Evolutionary conservation across 2,797 vertebrate species (phyloP).

Genomic region (Amblyopsis hoosieri): DNA sequence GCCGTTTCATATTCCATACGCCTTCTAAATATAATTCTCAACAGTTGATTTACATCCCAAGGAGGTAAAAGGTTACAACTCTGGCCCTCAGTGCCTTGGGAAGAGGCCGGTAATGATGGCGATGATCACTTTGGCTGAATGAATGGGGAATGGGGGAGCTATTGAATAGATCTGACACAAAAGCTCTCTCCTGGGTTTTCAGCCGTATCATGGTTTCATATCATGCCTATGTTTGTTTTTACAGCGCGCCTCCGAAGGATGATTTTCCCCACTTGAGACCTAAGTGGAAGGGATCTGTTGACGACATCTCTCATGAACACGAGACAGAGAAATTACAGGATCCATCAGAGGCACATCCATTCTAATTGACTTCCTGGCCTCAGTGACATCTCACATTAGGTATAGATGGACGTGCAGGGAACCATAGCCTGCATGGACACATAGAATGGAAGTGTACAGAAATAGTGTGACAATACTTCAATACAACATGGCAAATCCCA

Average conservation of each 20-base stretch:
- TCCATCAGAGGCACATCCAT: conserved; percentile 68
- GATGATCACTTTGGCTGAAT: conserved; percentile 9
- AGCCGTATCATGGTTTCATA: conserved; percentile 60
- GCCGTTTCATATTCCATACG: conserved; percentile 53
- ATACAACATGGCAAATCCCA: no score
- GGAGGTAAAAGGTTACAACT: conserved; percentile 69
- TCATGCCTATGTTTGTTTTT: conserved; percentile 70
- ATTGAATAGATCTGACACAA: conserved; percentile 59
- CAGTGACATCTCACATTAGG: conserved; percentile 62
- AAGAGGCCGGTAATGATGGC: conserved; percentile 25
- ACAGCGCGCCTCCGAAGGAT: conserved; percentile 55
- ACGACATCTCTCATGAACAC: conserved; percentile 53
- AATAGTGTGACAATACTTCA: no score
- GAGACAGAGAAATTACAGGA: conserved; percentile 68
- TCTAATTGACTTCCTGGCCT: conserved; percentile 79
- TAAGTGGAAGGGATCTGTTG: conserved; percentile 42
- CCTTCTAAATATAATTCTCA: conserved; percentile 66
- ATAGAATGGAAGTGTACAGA: no score
- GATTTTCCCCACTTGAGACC: conserved; percentile 53
- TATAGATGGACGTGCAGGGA: conserved; percentile 60
- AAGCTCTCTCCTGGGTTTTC: conserved; percentile 50
- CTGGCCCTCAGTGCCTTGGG: conserved; percentile 55
- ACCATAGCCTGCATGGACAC: conserved; percentile 21
- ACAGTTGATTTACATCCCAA: conserved; percentile 63
- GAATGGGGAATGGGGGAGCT: conserved; percentile 19